phyloP scores from a whole-genome alignment of 23 tunicate species.

The Halocynthia aurantium region DNA sequence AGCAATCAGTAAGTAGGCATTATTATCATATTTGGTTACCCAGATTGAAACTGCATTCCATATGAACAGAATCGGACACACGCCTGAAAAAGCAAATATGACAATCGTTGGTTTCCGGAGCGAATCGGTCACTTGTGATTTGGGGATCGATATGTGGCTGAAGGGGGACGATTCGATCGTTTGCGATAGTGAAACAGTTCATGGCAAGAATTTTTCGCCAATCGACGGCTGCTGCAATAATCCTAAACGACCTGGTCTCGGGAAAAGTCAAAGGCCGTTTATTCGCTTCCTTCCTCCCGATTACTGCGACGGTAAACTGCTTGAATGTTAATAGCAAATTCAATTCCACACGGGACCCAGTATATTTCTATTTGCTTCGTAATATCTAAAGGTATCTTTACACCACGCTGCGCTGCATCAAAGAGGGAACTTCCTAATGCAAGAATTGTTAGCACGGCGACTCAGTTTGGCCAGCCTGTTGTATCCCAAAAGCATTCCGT shows the following conservation, averaged over 20 bases:
- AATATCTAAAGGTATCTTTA: background rate
- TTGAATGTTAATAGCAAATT: background rate
- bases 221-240: slow-evolving; percentile 3
- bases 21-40: too few relatives aligned
- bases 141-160: background rate
- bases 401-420: background rate
- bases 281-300: background rate
- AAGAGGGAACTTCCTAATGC: background rate
- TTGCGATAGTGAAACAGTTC: background rate
- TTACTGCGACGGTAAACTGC: background rate
- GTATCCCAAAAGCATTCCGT: background rate
- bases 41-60: too few relatives aligned
- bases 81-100: too few relatives aligned
- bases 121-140: background rate
- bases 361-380: background rate
- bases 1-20: too few relatives aligned
- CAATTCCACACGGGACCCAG: background rate
- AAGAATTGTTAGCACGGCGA: background rate
- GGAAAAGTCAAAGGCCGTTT: slow-evolving; percentile 3
- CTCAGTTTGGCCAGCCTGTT: background rate
- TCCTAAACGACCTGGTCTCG: background rate
- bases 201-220: background rate
- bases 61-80: too few relatives aligned
- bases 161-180: background rate
- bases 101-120: too few relatives aligned